phyloP scores from a whole-genome alignment of 2,113 vertebrate species.

The Tautogolabrus adspersus region DNA sequence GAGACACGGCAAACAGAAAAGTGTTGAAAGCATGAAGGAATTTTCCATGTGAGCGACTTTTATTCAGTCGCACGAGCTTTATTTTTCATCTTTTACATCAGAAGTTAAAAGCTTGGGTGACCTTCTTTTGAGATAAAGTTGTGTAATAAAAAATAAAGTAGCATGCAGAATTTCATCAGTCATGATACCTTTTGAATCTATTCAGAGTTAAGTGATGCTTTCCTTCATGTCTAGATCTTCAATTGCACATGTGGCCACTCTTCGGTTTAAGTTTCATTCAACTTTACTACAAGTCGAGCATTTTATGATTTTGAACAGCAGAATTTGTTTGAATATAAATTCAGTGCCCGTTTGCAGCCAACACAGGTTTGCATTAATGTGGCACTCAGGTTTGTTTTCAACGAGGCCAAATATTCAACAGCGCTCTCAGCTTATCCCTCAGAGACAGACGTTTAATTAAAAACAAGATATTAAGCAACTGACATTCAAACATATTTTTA shows the following conservation, averaged over 20 bases:
- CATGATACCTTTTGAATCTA: background rate
- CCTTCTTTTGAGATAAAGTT: slow-evolving; percentile 34
- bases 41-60: slow-evolving; percentile 24
- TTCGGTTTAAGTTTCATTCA: background rate
- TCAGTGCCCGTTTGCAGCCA: too few species aligned
- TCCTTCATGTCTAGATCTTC: background rate
- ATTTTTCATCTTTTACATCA: background rate
- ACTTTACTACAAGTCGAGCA: too few species aligned
- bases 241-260: background rate
- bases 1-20: background rate
- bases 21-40: slow-evolving; percentile 41
- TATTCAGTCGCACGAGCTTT: background rate
- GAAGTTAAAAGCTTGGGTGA: slow-evolving; percentile 5
- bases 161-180: background rate
- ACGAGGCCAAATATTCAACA: too few species aligned
- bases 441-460: too few species aligned
- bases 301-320: too few species aligned
- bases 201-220: background rate
- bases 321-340: too few species aligned
- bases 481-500: too few species aligned
- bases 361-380: too few species aligned
- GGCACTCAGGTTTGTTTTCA: too few species aligned
- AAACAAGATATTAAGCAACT: too few species aligned
- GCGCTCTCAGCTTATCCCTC: too few species aligned
- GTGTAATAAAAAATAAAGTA: slow-evolving; percentile 20